Evolutionary conservation across 2,113 vertebrate species (phyloP), one percentile per base, ranked within the genome.

Genomic region (Hippoglossus stenolepis): DNA sequence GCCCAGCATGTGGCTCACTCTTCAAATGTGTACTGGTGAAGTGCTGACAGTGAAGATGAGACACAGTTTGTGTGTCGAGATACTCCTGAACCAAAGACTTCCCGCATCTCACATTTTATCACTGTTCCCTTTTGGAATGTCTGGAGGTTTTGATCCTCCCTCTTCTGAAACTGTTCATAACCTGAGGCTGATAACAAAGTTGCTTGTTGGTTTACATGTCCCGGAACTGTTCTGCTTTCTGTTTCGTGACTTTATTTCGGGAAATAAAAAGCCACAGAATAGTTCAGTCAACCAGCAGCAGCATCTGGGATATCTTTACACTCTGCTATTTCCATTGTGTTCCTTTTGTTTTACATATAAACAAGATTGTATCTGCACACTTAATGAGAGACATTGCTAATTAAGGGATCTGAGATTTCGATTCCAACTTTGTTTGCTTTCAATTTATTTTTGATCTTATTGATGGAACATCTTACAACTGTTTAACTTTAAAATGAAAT

Each of bases 51-150:
- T 23, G 21, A 26, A 80, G 15, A 67, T 67, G 65, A 67, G 28
- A 62, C 31, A 60, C 47, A 63, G 49, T 73, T 14, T 66, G 11
- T 43, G 23, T 56, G 49, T 31, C 26, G 18, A 13, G 28, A 23
- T 54, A 20, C 11, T 45, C 23, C 14, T 4, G 2, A 57, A 35
- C 51, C 31, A 67, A 47, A 31, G 3, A 0, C 31, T 65, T 5
- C 7, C 35, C 2, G 23, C 49, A 54, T 73, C 51, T 65, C 51
- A 43, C 63, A 5, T 58, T 26, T 68, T 38, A 90, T 91, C 87
- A 87, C 17, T 89, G 89, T 94, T 91, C 90, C 53, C 73, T 51
- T 35, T 17, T 80, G 90, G 92, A 94, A 93, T 93, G 89, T 82
- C 80, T 83, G 57, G 18, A 73, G 38, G 23, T 80, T 90, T 87